Base-by-base conservation (phyloP, 1,140 invertebrate species). In the Sogatella furcifera region DNA sequence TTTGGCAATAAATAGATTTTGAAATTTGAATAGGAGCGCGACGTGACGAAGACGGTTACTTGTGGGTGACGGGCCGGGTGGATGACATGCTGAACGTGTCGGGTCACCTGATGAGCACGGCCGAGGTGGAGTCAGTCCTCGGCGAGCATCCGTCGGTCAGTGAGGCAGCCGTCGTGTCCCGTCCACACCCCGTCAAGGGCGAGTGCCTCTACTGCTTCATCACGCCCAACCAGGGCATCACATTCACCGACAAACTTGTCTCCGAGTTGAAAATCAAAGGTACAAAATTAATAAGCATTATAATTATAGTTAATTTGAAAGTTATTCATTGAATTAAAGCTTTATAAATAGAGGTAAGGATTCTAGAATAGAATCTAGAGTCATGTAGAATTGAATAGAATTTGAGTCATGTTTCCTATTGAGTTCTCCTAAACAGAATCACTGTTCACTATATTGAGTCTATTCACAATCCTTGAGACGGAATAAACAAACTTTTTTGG, bases 41-140 rank as follows among this genome's bases (percentile, higher is more conserved):
- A 68, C 76, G 94, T 59, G 96, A 98, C 72, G 80, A 84, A 13
- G 95, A 99, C 74, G 95, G 95, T 2, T 97, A 97, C 73, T 76
- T 96, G 15, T 98, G 95, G 94, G 87, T 99, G 19, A 98, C 95
- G 1, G 96, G 96, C 0, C 82, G 96, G 54, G 89, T 98, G 14
- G 96, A 98, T 73, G 96, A 99, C 69, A 95, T 98, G 92, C 76
- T 98, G 54, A 98, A 99, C 74, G 95, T 98, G 0, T 97, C 93
- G 1, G 96, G 96, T 0, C 96, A 99, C 77, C 75, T 98, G 17
- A 88, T 99, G 81, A 96, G 92, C 57, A 99, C 97, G 0, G 91
- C 96, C 0, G 92, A 98, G 78, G 88, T 93, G 0, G 95, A 98
- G 76, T 89, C 89, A 13, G 89, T 93, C 5, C 77, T 98, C 3